Evolutionary conservation across 2,888 invertebrate species (phyloP), one percentile per base, ranked within the genome.

Genomic region (Imbricaverruca yamaguchii): DNA sequence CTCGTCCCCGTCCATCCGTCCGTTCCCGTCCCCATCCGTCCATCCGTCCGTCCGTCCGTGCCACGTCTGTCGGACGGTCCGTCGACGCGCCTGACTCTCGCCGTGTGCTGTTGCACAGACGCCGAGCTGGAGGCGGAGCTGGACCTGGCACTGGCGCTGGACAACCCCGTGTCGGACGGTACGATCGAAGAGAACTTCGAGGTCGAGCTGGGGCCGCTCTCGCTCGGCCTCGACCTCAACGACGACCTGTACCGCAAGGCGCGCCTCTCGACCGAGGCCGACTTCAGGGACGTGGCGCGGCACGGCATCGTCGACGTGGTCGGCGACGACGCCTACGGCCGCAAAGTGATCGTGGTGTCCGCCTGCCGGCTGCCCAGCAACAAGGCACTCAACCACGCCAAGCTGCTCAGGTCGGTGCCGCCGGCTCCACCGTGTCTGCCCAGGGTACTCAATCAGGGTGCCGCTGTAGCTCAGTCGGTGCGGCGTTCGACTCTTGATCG

Each of bases 331-430:
- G 90, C 91, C 78, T 91, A 93, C 85, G 98, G 98, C 39, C 91
- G 98, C 84, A 95, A 98, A 87, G 93, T 99, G 85, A 96, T 99
- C 86, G 95, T 97, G 77, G 93, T 99, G 81, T 98, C 97, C 83
- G 98, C 99, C 12, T 98, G 97, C 88, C 91, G 92, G 86, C 89
- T 94, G 84, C 96, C 96, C 0, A 91, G 92, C 80, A 94, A 92
- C 87, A 93, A 92, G 86, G 92, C 92, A 83, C 87, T 94, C 83
- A 91, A 93, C 85, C 94, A 94, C 87, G 90, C 91, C 82, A 89
- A 91, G 85, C 90, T 94, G 84, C 89, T 94, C 83, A 91, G 91
- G 93, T 93, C 87, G 21, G 74, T 55, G 23, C 10, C 39, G 39
- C 39, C 39, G 39, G 39, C 39, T 39, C 2, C 4, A 39, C 39